Evolutionary conservation across 2,888 invertebrate genomes (phyloP).

Genomic region (Aspidiotus destructor): DNA sequence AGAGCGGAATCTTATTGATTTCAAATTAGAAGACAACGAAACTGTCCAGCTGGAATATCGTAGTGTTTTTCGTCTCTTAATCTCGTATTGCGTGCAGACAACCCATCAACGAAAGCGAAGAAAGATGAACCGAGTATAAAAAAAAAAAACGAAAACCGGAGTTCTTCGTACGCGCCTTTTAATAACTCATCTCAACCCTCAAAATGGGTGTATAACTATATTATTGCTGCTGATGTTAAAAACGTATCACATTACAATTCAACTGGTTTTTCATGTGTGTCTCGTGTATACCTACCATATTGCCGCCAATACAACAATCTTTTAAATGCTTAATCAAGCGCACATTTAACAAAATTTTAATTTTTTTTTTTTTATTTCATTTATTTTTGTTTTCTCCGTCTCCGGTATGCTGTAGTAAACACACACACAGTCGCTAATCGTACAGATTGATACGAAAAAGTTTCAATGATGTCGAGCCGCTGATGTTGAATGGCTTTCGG

Average conservation of each 20-base stretch:
- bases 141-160: too few species aligned
- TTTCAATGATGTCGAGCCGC: too few species aligned
- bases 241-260: conserved; percentile 32
- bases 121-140: conserved; percentile 6
- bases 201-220: conserved; percentile 9
- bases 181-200: conserved; percentile 17
- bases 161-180: not conserved
- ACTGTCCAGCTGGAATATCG: conserved; percentile 29
- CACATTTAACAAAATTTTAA: conserved; percentile 28
- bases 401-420: too few species aligned
- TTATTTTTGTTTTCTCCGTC: not conserved
- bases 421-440: too few species aligned
- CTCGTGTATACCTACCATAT: conserved; percentile 23
- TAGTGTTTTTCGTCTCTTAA: conserved; percentile 18
- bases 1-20: conserved; percentile 5
- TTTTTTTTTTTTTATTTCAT: conserved; percentile 18
- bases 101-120: conserved; percentile 6
- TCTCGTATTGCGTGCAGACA: conserved; percentile 27
- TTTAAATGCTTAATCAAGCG: conserved; percentile 29
- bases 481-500: too few species aligned
- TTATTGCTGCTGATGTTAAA: not conserved
- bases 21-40: conserved; percentile 25
- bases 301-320: conserved; percentile 17
- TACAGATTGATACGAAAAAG: too few species aligned
- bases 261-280: conserved; percentile 23